Evolutionary conservation across 2,888 invertebrate genomes (phyloP), one percentile per base, ranked within the genome.

Genomic region (Pterobdella sp.): DNA sequence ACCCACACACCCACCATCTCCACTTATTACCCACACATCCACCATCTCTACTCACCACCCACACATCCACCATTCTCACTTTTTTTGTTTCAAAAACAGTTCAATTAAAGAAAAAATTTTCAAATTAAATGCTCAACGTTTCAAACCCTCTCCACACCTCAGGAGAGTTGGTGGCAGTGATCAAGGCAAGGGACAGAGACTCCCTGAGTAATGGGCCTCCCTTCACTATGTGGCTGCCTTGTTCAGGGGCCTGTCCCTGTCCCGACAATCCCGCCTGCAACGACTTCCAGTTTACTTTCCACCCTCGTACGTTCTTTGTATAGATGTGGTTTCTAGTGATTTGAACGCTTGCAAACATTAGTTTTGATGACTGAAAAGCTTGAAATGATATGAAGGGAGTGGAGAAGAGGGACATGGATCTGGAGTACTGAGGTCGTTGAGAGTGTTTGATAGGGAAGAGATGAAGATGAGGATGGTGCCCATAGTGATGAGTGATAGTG

Each of bases 391-490:
- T 42, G 42, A 75, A 78, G 81, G 79, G 64, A 77, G 76, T 10
- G 76, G 77, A 14, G 63, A 73, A 36, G 72, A 76, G 34, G 79
- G 79, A 1, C 78, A 95, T 82, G 97, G 97, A 60, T 94, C 94
- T 90, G 97, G 96, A 68, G 92, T 93, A 71, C 92, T 98, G n/a
- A 92, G 92, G 1, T 94, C 96, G 0, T 87, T 94, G 49, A 87
- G 92, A 76, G 91, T 91, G 18, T 96, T 97, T 84, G 94, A 96
- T 82, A 88, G 97, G 76, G 96, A 97, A 85, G 91, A 92, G 81
- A 92, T 93, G 82, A 96, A 96, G 83, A 94, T 94, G 84, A 94
- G 94, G 83, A 88, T 93, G 79, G 92, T 98, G 80, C 97, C 97
- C 0, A 94, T 98, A 80, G 91, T 95, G 34, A 95, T 98, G 82